These are phyloP conservation scores for Bradypodion ventrale DNA, from an alignment of 2,797 vertebrate genomes.

Conservation along the genomic window DNA sequence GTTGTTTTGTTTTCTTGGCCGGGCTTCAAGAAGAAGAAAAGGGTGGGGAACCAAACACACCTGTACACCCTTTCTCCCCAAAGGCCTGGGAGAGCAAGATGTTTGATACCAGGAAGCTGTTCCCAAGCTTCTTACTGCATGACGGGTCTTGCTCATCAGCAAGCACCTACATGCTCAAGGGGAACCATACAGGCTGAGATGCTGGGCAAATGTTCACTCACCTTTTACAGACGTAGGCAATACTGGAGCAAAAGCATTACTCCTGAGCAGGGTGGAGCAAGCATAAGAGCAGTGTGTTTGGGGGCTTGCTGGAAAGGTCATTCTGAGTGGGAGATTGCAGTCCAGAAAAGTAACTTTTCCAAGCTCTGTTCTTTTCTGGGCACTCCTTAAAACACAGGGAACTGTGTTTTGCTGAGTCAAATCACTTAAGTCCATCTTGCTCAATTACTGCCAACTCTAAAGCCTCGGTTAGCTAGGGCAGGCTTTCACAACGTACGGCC, in stretches of 20 bases:
- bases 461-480: too few relatives aligned
- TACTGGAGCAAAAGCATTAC: constrained; percentile 5
- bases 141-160: constrained; percentile 50
- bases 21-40: not conserved
- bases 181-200: constrained; percentile 39
- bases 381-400: not conserved
- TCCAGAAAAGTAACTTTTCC: not conserved
- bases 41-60: constrained; percentile 29
- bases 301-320: not conserved
- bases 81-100: constrained; percentile 38
- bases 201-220: constrained; percentile 52
- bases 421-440: too few relatives aligned
- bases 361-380: not conserved
- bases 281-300: not conserved
- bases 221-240: constrained; percentile 37
- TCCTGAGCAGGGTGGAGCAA: not conserved
- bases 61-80: not conserved
- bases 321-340: not conserved
- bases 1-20: constrained; percentile 3
- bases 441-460: too few relatives aligned
- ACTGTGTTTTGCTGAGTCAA: not conserved
- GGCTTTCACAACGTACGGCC: too few relatives aligned
- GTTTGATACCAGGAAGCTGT: constrained; percentile 43
- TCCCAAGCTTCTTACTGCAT: constrained; percentile 56
- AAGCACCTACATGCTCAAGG: constrained; percentile 57